Evolutionary conservation across 2,888 invertebrate species (phyloP).

Genomic region (Laothoe populi): DNA sequence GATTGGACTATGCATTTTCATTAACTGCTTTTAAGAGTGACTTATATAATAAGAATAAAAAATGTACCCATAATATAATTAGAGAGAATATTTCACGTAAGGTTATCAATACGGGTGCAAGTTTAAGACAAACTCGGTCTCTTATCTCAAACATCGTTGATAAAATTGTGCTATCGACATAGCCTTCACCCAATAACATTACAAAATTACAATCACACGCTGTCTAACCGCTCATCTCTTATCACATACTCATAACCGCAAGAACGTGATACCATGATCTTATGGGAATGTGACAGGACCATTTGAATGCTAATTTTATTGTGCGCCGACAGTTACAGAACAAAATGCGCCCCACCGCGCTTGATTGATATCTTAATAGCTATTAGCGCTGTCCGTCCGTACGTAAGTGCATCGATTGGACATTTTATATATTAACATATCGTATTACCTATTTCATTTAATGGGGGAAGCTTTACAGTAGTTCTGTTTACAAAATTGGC

Average conservation of each 20-base stretch:
- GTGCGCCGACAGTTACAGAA: slow-evolving; percentile 53
- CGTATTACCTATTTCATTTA: no score
- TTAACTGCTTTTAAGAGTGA: no score
- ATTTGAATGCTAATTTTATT: slow-evolving; percentile 77
- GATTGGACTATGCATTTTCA: no score
- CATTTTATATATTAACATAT: slow-evolving; percentile 33
- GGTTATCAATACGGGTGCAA: no score
- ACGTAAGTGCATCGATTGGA: slow-evolving; percentile 38
- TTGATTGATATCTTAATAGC: slow-evolving; percentile 80
- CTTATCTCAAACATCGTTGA: no score
- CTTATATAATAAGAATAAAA: no score
- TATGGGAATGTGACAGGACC: slow-evolving; percentile 51
- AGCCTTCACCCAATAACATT: neutral
- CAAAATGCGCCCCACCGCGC: slow-evolving; percentile 45
- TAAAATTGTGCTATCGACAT: no score
- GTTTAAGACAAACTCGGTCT: no score
- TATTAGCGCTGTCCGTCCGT: slow-evolving; percentile 43
- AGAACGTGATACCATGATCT: slow-evolving; percentile 41
- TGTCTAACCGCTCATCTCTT: neutral
- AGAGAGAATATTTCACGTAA: no score
- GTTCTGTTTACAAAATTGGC: no score
- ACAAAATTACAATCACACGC: neutral
- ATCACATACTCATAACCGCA: neutral
- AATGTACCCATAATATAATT: no score
- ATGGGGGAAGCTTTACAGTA: no score